A percentile compares a stretch with the other conserved stretches of the same genome.
Evolutionary conservation across 1,140 invertebrate genomes (phyloP).

Genomic region (Drosophila chauvacae): DNA sequence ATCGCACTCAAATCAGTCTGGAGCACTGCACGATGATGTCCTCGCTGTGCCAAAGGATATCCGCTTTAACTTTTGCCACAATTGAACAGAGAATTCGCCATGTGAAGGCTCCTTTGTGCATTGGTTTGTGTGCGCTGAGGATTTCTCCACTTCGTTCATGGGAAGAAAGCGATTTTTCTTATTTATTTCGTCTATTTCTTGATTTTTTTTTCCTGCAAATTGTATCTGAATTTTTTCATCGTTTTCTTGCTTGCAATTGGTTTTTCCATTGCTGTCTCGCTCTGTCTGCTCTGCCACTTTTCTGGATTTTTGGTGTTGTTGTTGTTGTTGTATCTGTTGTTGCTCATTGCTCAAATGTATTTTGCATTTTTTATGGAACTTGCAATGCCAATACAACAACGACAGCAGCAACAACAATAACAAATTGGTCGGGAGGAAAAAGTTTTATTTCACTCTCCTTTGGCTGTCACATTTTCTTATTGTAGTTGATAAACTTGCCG

Average conservation of each 20-base stretch:
- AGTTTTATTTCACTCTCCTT: slow-evolving; percentile 53
- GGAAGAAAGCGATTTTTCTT: slow-evolving; percentile 52
- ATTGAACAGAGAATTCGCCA: slow-evolving; percentile 47
- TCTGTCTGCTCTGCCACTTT: slow-evolving; percentile 44
- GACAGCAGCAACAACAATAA: slow-evolving; percentile 41
- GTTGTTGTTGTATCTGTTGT: slow-evolving; percentile 26
- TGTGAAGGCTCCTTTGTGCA: slow-evolving; percentile 33
- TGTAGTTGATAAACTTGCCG: slow-evolving; percentile 77
- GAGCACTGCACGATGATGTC: slow-evolving; percentile 41
- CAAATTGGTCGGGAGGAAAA: slow-evolving; percentile 66
- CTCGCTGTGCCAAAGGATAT: slow-evolving; percentile 53
- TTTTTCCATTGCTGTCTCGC: slow-evolving; percentile 45
- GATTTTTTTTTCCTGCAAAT: slow-evolving; percentile 31
- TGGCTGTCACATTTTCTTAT: slow-evolving; percentile 79
- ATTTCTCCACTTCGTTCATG: slow-evolving; percentile 45
- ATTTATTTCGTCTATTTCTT: slow-evolving; percentile 52
- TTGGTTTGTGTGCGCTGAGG: slow-evolving; percentile 18
- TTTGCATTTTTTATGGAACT: slow-evolving; percentile 72
- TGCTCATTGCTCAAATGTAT: slow-evolving; percentile 62
- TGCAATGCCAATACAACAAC: slow-evolving; percentile 53
- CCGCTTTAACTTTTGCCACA: slow-evolving; percentile 56
- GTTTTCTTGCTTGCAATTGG: slow-evolving; percentile 62
- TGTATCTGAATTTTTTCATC: slow-evolving; percentile 47
- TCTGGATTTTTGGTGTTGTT: slow-evolving; percentile 18
- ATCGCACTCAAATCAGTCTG: slow-evolving; percentile 42